Percentiles rank a stretch among this genome's conserved stretches.
phyloP scores from a whole-genome alignment of 2,113 vertebrate species.

The Taurulus bubalis region DNA sequence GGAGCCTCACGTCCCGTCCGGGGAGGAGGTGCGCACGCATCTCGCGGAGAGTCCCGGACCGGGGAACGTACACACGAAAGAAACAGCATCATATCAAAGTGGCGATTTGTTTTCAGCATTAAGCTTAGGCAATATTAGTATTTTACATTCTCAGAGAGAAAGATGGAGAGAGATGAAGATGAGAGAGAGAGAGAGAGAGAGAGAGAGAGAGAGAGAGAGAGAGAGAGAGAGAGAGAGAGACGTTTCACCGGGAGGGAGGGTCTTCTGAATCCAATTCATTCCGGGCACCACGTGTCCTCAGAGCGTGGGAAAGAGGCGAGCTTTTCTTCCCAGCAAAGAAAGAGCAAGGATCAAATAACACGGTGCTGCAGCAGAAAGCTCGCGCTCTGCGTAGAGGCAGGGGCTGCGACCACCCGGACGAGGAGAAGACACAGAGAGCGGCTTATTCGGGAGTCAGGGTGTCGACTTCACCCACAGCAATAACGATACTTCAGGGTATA shows the following conservation, averaged over 20 bases:
- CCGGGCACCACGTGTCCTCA: slow-evolving; percentile 90
- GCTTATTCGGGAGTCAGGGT: slow-evolving; percentile 50
- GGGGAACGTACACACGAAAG: not conserved
- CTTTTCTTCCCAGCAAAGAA: slow-evolving; percentile 97
- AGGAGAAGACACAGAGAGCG: slow-evolving; percentile 57
- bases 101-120: not conserved
- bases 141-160: slow-evolving; percentile 37
- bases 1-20: slow-evolving; percentile 44
- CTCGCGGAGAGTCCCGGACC: not conserved
- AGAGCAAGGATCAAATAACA: slow-evolving; percentile 89
- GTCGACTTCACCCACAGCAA: slow-evolving; percentile 54
- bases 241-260: slow-evolving; percentile 86
- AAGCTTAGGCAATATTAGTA: slow-evolving; percentile 3
- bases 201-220: slow-evolving; percentile 14
- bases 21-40: not conserved
- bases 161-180: slow-evolving; percentile 46
- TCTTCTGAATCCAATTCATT: slow-evolving; percentile 91
- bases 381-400: slow-evolving; percentile 67
- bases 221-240: slow-evolving; percentile 59
- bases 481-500: slow-evolving; percentile 38
- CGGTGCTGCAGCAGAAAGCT: slow-evolving; percentile 75
- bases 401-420: slow-evolving; percentile 74
- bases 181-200: slow-evolving; percentile 17
- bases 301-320: slow-evolving; percentile 99
- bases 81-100: slow-evolving; percentile 14